Base-by-base conservation (phyloP, 2,888 invertebrate genomes). In the Isotomurus palustris region DNA sequence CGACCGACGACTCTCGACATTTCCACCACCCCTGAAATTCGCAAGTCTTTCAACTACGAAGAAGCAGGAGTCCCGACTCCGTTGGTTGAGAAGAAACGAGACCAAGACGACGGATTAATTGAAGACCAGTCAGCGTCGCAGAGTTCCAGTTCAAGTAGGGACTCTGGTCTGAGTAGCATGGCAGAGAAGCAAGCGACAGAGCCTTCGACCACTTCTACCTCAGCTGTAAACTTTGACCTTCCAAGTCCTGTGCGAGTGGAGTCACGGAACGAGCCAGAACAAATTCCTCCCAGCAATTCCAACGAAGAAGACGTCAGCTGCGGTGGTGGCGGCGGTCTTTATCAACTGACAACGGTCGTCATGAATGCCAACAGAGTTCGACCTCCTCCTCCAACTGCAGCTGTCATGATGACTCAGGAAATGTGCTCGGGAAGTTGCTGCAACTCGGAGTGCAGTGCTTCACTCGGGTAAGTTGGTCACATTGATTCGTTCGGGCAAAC, bases 141-240 rank as follows among this genome's bases (percentile, higher is more conserved):
- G 36, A 66, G 68, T 50, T 67, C 66, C 35, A 66, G 69, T 40
- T 64, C 69, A 49, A 67, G 67, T 49, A 59, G 64, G 29, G 67
- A 69, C 53, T 67, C 67, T 5, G 69, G 69, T 36, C 49, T 69
- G 35, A 63, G 66, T 50, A 69, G 69, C 43, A 69, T 69, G 66
- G 66, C 66, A 12, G 63, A 60, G 17, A 27, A 54, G 10, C 54
- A 56, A 12, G 53, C 58, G 3, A 19, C 62, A 1, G n/a, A n/a
- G n/a, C 28, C 51, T 21, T 48, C 58, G 3, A 41, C 29, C 24
- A 49, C 53, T 29, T 21, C 53, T 27, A 32, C 43, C 19, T 44
- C 53, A 52, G 10, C 21, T 5, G 6, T 24, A 14, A 22, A 21
- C 4, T 43, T 43, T 19, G 21, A 21, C 24, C 17, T 8, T 14